Percentiles rank a stretch among this genome's conserved stretches.
These are phyloP conservation scores for Astreopora myriophthalma DNA, from an alignment of 64 coral and sea anemone genomes.

Conservation along the genomic window DNA sequence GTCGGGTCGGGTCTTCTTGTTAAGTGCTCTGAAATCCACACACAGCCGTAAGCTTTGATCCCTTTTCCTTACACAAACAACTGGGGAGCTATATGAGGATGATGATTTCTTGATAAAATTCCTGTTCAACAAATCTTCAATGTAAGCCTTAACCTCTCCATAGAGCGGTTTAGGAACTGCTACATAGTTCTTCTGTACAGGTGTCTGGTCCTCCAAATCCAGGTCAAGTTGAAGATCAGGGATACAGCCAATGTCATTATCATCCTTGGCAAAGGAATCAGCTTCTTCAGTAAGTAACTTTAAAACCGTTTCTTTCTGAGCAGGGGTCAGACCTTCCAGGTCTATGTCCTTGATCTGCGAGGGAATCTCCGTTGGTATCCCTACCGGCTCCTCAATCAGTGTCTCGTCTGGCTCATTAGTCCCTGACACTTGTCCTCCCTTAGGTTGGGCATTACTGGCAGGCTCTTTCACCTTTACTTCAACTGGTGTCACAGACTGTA, in stretches of 20 bases:
- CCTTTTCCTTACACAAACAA: constrained; percentile 24
- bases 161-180: constrained; percentile 38
- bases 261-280: constrained; percentile 52
- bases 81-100: constrained; percentile 20
- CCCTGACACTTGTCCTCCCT: not conserved
- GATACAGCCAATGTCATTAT: constrained; percentile 47
- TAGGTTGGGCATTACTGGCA: not conserved
- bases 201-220: not conserved
- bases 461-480: not conserved
- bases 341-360: constrained; percentile 37
- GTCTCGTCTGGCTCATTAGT: not conserved
- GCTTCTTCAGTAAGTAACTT: constrained; percentile 24
- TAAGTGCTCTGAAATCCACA: constrained; percentile 41
- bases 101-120: constrained; percentile 18
- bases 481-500: constrained; percentile 17
- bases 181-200: constrained; percentile 43
- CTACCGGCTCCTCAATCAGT: not conserved
- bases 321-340: constrained; percentile 2
- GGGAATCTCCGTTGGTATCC: not conserved
- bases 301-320: constrained; percentile 4
- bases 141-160: constrained; percentile 26
- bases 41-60: constrained; percentile 5
- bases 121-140: constrained; percentile 17
- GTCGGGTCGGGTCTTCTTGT: constrained; percentile 28
- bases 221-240: constrained; percentile 34